Evolutionary conservation across 2,888 invertebrate genomes (phyloP), one percentile per base, ranked within the genome.

Genomic region (Unio pictorum): DNA sequence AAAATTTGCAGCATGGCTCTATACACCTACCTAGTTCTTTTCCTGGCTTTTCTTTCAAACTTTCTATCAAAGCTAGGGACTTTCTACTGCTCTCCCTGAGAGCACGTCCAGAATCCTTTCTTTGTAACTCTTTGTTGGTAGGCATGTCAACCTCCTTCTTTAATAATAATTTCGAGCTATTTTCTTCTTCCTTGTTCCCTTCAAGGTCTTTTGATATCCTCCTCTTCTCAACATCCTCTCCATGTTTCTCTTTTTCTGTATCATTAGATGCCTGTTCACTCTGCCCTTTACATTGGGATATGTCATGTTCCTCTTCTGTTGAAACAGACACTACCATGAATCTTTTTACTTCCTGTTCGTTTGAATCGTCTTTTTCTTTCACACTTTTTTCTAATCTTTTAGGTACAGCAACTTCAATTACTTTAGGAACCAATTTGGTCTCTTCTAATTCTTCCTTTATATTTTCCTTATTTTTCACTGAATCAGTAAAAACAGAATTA

Each of bases 271-370:
- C 7, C 8, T 11, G n/a, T 55, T 64, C 55, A 23, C 55, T 64
- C 15, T 64, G 26, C 55, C 55, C 55, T 55, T 64, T 45, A 30
- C n/a, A 6, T 17, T 28, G 4, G 11, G 7, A 28, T n/a, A 11
- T 30, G 54, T 20, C 54, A 57, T 30, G n/a, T 26, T 23, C 26
- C 1, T 23, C 11, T 45, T 45, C 15, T 11, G 1, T 45, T 45
- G 45, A 45, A 45, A 45, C 45, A 15, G 45, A 45, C 45, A 45
- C 45, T 11, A 45, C 45, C 45, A 45, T 3, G 30, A 58, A 67
- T 66, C 55, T 67, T 61, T 61, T 71, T 68, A 69, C 64, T 61
- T 55, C 70, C 66, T 66, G 69, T 66, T 59, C 62, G 15, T 55
- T 56, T 23, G 55, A 28, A 28, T 57, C 65, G 28, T 69, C 64